These are phyloP conservation scores for Phlogophora meticulosa DNA, from an alignment of 2,888 invertebrate species.

Conservation along the genomic window DNA sequence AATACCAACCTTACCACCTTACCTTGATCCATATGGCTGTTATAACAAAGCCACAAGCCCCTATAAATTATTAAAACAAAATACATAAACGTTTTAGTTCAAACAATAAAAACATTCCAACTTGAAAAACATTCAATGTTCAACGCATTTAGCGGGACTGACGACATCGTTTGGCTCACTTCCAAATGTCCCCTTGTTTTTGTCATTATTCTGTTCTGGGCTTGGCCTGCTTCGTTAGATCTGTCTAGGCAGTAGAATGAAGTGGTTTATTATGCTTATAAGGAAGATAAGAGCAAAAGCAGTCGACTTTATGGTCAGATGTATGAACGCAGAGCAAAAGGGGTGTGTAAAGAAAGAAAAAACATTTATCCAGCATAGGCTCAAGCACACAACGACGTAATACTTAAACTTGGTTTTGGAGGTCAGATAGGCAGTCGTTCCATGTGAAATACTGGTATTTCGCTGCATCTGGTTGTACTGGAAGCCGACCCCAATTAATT, in stretches of 20 bases:
- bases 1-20: too few relatives aligned
- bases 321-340: too few relatives aligned
- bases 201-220: conserved; percentile 20
- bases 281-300: background rate
- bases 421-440: too few relatives aligned
- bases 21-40: too few relatives aligned
- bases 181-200: conserved; percentile 46
- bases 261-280: conserved; percentile 4
- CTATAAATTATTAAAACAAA: background rate
- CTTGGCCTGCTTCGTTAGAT: conserved; percentile 32
- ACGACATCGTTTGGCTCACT: conserved; percentile 42
- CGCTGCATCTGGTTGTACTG: too few relatives aligned
- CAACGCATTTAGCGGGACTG: conserved; percentile 7
- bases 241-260: background rate
- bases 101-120: background rate
- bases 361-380: too few relatives aligned
- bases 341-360: too few relatives aligned
- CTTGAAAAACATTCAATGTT: conserved; percentile 45
- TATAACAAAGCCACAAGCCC: background rate
- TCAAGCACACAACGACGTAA: too few relatives aligned
- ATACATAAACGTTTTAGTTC: conserved; percentile 4
- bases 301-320: background rate
- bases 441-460: too few relatives aligned
- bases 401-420: too few relatives aligned
- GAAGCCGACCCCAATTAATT: too few relatives aligned